phyloP scores from a whole-genome alignment of 2,113 vertebrate genomes.

The Albula glossodonta region DNA sequence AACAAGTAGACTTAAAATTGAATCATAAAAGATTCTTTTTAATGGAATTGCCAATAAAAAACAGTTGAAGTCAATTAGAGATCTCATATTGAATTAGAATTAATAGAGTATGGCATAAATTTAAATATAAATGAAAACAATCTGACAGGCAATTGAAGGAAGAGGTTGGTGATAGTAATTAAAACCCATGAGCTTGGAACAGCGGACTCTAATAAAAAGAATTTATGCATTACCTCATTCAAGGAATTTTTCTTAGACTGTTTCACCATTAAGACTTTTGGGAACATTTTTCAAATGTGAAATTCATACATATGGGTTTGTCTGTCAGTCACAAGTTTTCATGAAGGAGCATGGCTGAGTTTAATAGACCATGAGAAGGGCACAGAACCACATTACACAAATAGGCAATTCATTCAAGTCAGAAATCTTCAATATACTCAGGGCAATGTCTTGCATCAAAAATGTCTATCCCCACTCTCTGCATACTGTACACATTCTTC shows the following conservation, averaged over 20 bases:
- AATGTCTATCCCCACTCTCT: constrained; percentile 47
- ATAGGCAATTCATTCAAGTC: constrained; percentile 39
- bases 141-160: not conserved
- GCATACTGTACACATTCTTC: constrained; percentile 44
- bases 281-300: not conserved
- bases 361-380: not conserved
- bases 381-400: constrained; percentile 25
- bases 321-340: not conserved
- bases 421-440: constrained; percentile 32
- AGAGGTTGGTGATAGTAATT: not conserved
- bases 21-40: not conserved
- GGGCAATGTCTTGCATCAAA: constrained; percentile 33
- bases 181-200: not conserved
- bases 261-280: not conserved
- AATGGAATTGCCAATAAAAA: not conserved
- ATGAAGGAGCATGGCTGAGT: not conserved
- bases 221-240: not conserved
- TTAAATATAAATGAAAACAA: not conserved
- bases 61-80: not conserved
- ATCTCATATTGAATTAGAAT: not conserved
- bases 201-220: not conserved
- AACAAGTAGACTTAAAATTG: not conserved
- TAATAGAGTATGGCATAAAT: not conserved
- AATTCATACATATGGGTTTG: not conserved
- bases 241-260: not conserved